phyloP scores from a whole-genome alignment of 2,888 invertebrate genomes.

The Nebria salina region DNA sequence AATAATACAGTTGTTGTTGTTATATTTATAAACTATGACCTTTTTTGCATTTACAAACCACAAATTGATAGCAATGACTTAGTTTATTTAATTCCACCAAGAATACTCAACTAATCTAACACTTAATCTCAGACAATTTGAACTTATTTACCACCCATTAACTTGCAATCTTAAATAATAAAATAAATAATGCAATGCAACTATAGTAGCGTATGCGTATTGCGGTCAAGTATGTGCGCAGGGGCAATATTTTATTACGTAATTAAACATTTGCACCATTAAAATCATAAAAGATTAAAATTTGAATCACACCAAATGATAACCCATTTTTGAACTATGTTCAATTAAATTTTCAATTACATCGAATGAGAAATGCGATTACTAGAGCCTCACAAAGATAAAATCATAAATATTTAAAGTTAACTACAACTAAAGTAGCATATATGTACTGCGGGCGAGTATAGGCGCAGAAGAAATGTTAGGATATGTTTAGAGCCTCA shows the following conservation, averaged over 20 bases:
- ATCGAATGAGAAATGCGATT: too few species aligned
- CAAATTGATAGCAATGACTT: not conserved
- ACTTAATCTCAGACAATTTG: too few species aligned
- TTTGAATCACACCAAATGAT: too few species aligned
- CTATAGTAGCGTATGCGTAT: not conserved
- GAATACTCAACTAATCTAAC: not conserved
- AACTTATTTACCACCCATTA: too few species aligned
- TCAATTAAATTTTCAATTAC: too few species aligned
- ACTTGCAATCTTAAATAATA: too few species aligned
- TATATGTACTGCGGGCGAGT: not conserved
- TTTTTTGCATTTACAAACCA: not conserved
- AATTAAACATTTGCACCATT: too few species aligned
- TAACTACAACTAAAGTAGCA: not conserved
- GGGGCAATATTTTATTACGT: too few species aligned
- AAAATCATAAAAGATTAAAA: too few species aligned
- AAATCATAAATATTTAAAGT: not conserved
- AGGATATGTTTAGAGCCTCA: not conserved
- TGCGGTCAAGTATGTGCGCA: not conserved
- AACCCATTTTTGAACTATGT: too few species aligned
- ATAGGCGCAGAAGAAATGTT: not conserved
- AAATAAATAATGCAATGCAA: not conserved
- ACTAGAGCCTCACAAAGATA: not conserved
- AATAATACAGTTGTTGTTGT: not conserved
- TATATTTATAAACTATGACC: not conserved
- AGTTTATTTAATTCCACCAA: not conserved